Percentiles rank a stretch among this genome's conserved stretches.
Evolutionary conservation across 1,140 invertebrate species (phyloP).

Genomic region (Platorchestia sp.): DNA sequence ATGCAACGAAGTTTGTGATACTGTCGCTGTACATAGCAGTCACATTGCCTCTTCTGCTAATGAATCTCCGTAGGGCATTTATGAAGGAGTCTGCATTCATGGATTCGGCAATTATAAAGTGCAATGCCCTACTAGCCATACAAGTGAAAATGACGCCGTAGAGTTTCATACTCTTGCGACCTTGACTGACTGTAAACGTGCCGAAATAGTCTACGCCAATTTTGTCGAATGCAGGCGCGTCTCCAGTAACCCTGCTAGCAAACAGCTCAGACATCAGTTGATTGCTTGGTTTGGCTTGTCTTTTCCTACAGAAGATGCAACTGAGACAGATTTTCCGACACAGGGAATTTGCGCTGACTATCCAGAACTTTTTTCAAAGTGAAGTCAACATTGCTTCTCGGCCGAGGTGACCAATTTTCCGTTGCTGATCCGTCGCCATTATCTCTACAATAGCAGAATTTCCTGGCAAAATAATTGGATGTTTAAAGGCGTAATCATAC

Average conservation of each 20-base stretch:
- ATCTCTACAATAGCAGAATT: background rate
- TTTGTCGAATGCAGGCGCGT: conserved; percentile 60
- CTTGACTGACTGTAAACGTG: conserved; percentile 63
- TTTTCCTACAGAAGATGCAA: background rate
- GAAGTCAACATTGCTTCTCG: background rate
- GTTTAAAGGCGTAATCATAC: background rate
- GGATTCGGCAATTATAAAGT: conserved; percentile 68
- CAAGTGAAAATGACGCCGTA: conserved; percentile 68
- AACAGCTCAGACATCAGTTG: too few relatives aligned
- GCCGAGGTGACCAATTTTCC: background rate
- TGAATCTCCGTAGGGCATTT: conserved; percentile 68
- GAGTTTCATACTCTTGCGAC: conserved; percentile 62
- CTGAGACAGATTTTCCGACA: background rate
- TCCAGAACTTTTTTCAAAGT: background rate
- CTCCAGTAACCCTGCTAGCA: conserved; percentile 57
- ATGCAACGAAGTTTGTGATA: conserved; percentile 69
- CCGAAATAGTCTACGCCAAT: conserved; percentile 68
- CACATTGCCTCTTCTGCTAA: conserved; percentile 67
- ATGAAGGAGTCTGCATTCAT: conserved; percentile 68
- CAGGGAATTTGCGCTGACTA: background rate
- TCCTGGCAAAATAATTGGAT: background rate
- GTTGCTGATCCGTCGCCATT: background rate
- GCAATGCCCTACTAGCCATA: conserved; percentile 67
- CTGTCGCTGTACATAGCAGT: conserved; percentile 68
- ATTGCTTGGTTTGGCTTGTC: background rate